Evolutionary conservation across 2,888 invertebrate species (phyloP), one percentile per base, ranked within the genome.

Genomic region (Sclerodermus sp.): DNA sequence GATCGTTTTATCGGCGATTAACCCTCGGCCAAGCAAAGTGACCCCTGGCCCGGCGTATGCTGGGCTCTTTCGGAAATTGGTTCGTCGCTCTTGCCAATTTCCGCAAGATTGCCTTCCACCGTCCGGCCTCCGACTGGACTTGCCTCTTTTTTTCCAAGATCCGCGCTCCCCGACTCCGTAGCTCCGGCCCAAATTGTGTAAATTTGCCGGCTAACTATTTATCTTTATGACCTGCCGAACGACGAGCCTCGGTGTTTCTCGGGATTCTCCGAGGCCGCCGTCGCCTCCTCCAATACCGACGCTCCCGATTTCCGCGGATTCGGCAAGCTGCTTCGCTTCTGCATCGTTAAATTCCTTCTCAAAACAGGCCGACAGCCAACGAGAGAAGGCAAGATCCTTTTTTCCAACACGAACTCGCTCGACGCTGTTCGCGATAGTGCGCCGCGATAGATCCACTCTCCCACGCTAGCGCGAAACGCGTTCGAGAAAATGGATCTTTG

Each of bases 151-250:
- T 49, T 57, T 23, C 41, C 1, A 10, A 45, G 57, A 57, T 51
- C 50, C 45, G 9, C 49, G 51, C 61, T 57, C 8, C 59, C 8
- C 23, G 23, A 23, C 23, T 23, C 23, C 63, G 60, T 53, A 53
- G 58, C 23, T 61, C 55, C 64, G 57, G 63, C 60, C 56, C 59
- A 75, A 76, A 76, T 77, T 77, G 74, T 75, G 74, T 75, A 75
- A 77, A 77, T 77, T 75, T 73, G 66, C 69, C 64, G 68, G 70
- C 70, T 63, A 68, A 76, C 74, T 77, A 73, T 76, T 77, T 75
- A 76, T 74, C 71, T 76, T 77, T 75, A 74, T 73, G 70, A 67
- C 67, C 63, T 53, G 61, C 60, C 60, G 63, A 68, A 62, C 62
- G 64, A 66, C 60, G 56, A 48, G 47, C 47, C 51, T 23, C 48